phyloP scores from a whole-genome alignment of 2,888 invertebrate genomes.

The Graphium colonna region DNA sequence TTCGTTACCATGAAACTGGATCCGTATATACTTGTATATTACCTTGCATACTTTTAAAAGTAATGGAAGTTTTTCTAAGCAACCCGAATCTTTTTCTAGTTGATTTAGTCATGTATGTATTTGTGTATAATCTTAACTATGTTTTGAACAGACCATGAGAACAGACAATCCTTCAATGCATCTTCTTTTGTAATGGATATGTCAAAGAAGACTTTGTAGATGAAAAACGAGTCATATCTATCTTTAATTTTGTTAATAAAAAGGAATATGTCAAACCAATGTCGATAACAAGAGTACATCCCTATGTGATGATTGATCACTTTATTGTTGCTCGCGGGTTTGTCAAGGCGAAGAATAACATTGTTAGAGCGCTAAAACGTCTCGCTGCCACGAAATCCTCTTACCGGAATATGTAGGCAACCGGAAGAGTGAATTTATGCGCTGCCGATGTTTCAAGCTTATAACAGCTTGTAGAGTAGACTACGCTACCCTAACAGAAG shows the following conservation, averaged over 20 bases:
- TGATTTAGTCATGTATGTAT: too few species aligned
- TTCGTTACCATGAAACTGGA: too few species aligned
- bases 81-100: too few species aligned
- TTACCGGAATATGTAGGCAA: conserved; percentile 42
- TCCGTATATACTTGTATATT: too few species aligned
- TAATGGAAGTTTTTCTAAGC: too few species aligned
- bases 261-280: conserved; percentile 36
- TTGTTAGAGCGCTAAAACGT: conserved; percentile 71
- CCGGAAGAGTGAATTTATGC: conserved; percentile 36
- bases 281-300: conserved; percentile 39
- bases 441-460: conserved; percentile 19
- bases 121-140: too few species aligned
- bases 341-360: conserved; percentile 75
- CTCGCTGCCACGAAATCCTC: conserved; percentile 64
- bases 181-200: too few species aligned
- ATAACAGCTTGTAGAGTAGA: conserved; percentile 10
- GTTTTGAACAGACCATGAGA: too few species aligned
- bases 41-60: too few species aligned
- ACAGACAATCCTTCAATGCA: too few species aligned
- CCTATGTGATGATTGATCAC: conserved; percentile 70
- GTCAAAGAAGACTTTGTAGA: conserved; percentile 1
- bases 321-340: conserved; percentile 56
- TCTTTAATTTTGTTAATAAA: not conserved
- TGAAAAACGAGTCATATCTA: too few species aligned
- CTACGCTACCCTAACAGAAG: not conserved